Evolutionary conservation across 2,113 vertebrate genomes (phyloP).

Genomic region (Protobothrops flavoviridis): DNA sequence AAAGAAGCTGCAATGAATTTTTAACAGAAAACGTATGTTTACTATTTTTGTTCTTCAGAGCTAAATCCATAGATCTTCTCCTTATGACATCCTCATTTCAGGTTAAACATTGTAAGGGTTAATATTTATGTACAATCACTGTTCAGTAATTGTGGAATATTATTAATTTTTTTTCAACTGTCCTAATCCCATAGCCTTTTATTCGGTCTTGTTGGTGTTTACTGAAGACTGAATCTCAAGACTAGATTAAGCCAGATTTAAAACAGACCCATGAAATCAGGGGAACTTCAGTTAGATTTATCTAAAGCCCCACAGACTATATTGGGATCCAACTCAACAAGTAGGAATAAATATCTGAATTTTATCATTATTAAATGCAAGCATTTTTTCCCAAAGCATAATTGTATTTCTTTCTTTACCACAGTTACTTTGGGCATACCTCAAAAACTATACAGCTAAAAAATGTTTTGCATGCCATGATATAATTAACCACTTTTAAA

Average conservation of each 20-base stretch:
- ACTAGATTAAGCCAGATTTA: neutral
- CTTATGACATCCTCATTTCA: neutral
- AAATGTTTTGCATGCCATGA: neutral
- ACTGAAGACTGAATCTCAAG: neutral
- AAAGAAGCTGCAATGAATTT: constrained; percentile 25
- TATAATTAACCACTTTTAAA: neutral
- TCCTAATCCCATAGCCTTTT: constrained; percentile 19
- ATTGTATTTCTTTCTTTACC: neutral
- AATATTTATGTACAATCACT: constrained; percentile 4
- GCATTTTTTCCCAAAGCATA: neutral
- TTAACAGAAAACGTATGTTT: neutral
- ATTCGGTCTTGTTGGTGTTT: constrained; percentile 6
- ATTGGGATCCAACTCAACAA: neutral
- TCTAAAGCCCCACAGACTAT: neutral
- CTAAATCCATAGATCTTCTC: constrained; percentile 8
- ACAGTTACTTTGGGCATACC: neutral
- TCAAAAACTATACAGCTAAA: constrained; percentile 5
- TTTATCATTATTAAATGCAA: constrained; percentile 28
- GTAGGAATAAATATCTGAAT: constrained; percentile 18
- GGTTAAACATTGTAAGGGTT: constrained; percentile 4
- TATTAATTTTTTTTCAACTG: constrained; percentile 15
- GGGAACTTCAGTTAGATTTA: neutral
- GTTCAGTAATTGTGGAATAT: neutral
- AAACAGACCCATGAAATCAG: neutral
- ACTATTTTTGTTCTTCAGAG: neutral